Evolutionary conservation across 2,888 invertebrate genomes (phyloP), one percentile per base, ranked within the genome.

Genomic region (Lochmaea crataegi): DNA sequence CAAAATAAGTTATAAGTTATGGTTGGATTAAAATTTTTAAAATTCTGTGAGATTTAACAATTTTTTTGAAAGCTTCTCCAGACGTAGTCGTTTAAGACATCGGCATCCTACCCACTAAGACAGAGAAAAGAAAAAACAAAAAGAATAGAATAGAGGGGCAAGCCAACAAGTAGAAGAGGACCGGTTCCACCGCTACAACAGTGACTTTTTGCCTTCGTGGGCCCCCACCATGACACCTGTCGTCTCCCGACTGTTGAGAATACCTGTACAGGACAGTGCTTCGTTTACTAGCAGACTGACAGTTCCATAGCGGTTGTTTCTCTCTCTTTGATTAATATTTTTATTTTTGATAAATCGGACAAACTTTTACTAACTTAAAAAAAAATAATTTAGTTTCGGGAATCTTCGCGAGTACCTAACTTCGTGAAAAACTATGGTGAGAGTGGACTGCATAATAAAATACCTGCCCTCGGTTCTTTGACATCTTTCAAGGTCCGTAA

Each of bases 221-320:
- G 71, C 68, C 74, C 74, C 74, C 74, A 63, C 73, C 70, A 57
- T 65, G 72, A 60, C 73, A 72, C 74, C 76, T 74, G 76, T 72
- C 64, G 75, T 60, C 69, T 71, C 70, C 45, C 60, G 68, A 71
- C 61, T 48, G 64, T 65, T 69, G 61, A 68, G 69, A 75, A 73
- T 76, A 76, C 76, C 73, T 76, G 72, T 48, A 22, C 72, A 45
- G 72, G 73, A 53, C 75, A 75, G 75, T 76, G 65, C 74, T 65
- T 72, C 71, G 76, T 73, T 75, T 73, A 58, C 68, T 57, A 56
- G 68, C 76, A 73, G 72, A 75, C 75, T 76, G 75, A 71, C 64
- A 70, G 73, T 70, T 69, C 61, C 51, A 61, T 63, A 26, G 18
- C 69, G 69, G 69, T 63, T n/a, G 10, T 38, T 42, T 16, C 69